phyloP scores from a whole-genome alignment of 2,888 invertebrate genomes.

The Megaustenia siamemsis region DNA sequence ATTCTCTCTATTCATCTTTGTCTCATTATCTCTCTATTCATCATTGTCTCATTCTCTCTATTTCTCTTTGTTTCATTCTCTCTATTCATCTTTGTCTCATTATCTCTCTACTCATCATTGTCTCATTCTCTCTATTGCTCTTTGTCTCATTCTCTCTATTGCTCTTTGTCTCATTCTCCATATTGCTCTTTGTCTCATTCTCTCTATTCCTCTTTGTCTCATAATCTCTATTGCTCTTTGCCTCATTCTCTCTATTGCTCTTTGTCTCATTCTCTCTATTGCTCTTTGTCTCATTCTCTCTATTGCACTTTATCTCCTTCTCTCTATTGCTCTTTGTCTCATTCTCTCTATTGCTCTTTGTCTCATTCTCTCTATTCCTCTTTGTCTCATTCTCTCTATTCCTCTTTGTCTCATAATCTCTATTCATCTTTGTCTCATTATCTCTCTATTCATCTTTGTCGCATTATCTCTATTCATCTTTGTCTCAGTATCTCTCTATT shows the following conservation, averaged over 20 bases:
- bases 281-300: neutral
- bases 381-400: conserved; percentile 6
- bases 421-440: neutral
- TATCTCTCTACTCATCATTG: neutral
- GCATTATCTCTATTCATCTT: neutral
- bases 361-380: conserved; percentile 1
- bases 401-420: conserved; percentile 1
- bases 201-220: no score
- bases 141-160: neutral
- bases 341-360: neutral
- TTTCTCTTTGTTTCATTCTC: neutral
- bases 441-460: neutral
- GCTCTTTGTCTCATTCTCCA: neutral
- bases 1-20: neutral
- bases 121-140: neutral
- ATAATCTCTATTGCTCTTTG: neutral
- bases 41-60: conserved; percentile 8
- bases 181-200: no score
- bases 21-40: neutral
- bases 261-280: neutral
- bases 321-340: neutral
- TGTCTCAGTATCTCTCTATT: neutral
- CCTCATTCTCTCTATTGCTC: no score
- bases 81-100: conserved; percentile 1
- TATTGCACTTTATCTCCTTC: neutral